Evolutionary conservation across 2,888 invertebrate species (phyloP).

Genomic region (Ernsta delagoae): DNA sequence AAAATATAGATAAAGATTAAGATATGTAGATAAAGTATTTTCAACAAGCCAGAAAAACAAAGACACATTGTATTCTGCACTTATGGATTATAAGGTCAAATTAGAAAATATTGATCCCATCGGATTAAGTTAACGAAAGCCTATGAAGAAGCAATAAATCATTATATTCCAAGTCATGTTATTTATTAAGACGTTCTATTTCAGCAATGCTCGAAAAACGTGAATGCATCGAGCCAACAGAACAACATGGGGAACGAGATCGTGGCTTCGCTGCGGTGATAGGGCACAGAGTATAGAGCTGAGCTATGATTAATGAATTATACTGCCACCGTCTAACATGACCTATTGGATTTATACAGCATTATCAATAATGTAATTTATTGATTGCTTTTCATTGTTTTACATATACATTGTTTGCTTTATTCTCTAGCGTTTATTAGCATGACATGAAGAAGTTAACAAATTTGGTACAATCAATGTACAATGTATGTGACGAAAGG

Average conservation of each 20-base stretch:
- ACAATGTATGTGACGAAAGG: too few species aligned
- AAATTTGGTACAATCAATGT: too few species aligned
- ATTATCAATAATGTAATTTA: too few species aligned
- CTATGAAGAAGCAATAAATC: conserved; percentile 28
- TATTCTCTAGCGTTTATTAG: too few species aligned
- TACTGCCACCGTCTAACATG: conserved; percentile 66
- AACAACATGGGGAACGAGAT: conserved; percentile 83
- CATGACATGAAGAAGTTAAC: too few species aligned
- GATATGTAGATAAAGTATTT: too few species aligned
- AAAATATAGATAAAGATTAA: too few species aligned
- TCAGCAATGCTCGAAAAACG: conserved; percentile 82
- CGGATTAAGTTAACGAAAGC: conserved; percentile 27
- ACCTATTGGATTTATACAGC: conserved; percentile 61
- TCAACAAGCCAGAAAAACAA: too few species aligned
- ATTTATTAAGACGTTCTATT: conserved; percentile 45
- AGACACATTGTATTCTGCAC: too few species aligned
- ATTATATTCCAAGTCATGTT: conserved; percentile 33
- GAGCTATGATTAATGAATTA: conserved; percentile 70
- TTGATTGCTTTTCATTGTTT: too few species aligned
- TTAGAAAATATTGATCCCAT: conserved; percentile 13
- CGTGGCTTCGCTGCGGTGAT: conserved; percentile 82
- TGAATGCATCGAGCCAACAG: conserved; percentile 80
- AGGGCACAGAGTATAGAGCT: conserved; percentile 61
- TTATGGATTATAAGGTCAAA: not conserved
- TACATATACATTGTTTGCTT: too few species aligned